Evolutionary conservation across 2,888 invertebrate species (phyloP), one percentile per base, ranked within the genome.

Genomic region (Emmelina monodactyla): DNA sequence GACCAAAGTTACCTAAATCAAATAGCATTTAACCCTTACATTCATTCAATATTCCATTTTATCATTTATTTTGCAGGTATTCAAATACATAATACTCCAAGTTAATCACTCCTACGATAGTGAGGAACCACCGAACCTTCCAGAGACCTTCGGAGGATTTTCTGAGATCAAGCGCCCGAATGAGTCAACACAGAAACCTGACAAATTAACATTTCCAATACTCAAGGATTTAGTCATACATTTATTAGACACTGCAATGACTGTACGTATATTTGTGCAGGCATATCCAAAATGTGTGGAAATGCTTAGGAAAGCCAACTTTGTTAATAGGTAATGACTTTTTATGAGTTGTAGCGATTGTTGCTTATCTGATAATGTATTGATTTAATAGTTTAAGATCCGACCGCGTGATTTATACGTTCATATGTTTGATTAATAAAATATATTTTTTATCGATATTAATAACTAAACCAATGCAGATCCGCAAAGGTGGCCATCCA

Each of bases 161-260:
- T 45, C 63, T 1, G 75, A 78, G 36, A 72, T 81, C 39, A 52
- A 58, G 28, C 47, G 79, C 34, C 68, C 70, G 1, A 41, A 63
- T 12, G 48, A 50, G 35, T 12, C 29, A 29, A 52, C 39, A 10
- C 65, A 64, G 41, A 40, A 33, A 2, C 53, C 49, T 0, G 70
- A 71, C 12, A 61, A 65, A 37, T 54, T 84, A 29, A 76, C 75
- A 0, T 59, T 82, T 19, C 58, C 64, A 2, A 59, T 72, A 0
- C 65, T 89, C n/a, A 82, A 82, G 42, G 91, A 92, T 55, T 57
- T 90, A 19, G 76, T 88, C 1, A 56, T 87, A 28, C 88, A 88
- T 49, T 58, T 89, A 22, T 55, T 89, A 36, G 92, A 93, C 53
- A 85, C 85, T 10, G 82, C 87, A 1, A 83, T 85, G 51, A 89